A percentile compares a stretch with the other conserved stretches of the same genome.
Conservation (phyloP, 37 sponge, comb jelly and placozoan species). For the Tethya wilhelma region DNA sequence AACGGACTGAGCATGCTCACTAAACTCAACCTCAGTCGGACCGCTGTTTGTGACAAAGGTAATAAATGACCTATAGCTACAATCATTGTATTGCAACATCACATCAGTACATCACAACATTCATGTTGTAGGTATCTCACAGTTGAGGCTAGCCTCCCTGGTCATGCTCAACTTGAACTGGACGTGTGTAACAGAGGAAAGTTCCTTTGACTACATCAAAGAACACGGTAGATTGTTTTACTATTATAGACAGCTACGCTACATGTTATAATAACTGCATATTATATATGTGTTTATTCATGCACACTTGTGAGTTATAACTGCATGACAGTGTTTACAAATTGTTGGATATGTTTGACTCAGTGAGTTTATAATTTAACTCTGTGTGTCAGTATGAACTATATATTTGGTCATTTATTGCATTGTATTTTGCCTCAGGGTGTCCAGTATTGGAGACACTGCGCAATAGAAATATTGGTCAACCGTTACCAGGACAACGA, state of each 20-base stretch:
- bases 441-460: conserved; percentile 58
- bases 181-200: conserved; percentile 55
- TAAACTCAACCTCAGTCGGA: conserved; percentile 66
- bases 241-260: neutral
- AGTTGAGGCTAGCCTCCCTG: conserved; percentile 44
- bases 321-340: too few relatives aligned
- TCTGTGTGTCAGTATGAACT: neutral
- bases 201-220: conserved; percentile 22
- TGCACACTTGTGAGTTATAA: too few relatives aligned
- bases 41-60: conserved; percentile 65
- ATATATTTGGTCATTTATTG: neutral
- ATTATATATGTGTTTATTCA: too few relatives aligned
- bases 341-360: neutral
- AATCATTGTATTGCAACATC: too few relatives aligned
- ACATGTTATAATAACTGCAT: too few relatives aligned
- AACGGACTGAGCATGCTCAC: conserved; percentile 12
- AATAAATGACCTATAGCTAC: neutral
- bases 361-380: neutral
- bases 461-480: conserved; percentile 54
- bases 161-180: conserved; percentile 65
- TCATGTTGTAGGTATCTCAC: conserved; percentile 2
- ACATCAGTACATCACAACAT: neutral
- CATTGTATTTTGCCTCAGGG: conserved; percentile 17
- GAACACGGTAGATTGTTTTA: neutral
- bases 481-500: conserved; percentile 42